A percentile compares a stretch with the other conserved stretches of the same genome.
Evolutionary conservation across 2,797 vertebrate species (phyloP).

Genomic region (Garrulus glandarius): DNA sequence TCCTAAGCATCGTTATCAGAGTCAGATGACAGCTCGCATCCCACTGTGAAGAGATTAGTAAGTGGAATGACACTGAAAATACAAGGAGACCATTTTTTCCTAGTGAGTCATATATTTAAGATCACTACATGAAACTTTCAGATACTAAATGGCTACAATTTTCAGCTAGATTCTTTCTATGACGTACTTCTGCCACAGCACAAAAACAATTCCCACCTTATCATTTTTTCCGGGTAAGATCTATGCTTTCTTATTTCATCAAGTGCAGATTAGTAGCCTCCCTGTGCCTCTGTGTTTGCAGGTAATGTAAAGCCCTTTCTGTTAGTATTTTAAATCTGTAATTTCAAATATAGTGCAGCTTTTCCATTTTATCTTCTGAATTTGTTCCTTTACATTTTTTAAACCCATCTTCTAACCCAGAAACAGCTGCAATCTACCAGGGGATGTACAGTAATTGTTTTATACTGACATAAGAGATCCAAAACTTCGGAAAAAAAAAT

Average conservation of each 20-base stretch:
- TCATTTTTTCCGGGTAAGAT: background rate
- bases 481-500: background rate
- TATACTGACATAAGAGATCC: background rate
- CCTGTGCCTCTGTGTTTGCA: background rate
- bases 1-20: background rate
- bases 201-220: background rate
- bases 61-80: background rate
- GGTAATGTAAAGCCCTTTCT: background rate
- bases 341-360: background rate
- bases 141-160: background rate
- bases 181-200: background rate
- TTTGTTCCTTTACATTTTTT: background rate
- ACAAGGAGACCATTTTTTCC: background rate
- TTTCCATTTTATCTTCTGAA: background rate
- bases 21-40: background rate
- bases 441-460: background rate
- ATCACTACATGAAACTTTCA: background rate
- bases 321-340: background rate
- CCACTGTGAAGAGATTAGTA: background rate
- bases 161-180: background rate
- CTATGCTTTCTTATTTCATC: background rate
- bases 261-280: background rate
- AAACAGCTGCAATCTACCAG: background rate
- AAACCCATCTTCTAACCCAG: background rate
- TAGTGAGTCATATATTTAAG: background rate